Evolutionary conservation across 2,888 invertebrate species (phyloP).

Genomic region (Rotaria socialis): DNA sequence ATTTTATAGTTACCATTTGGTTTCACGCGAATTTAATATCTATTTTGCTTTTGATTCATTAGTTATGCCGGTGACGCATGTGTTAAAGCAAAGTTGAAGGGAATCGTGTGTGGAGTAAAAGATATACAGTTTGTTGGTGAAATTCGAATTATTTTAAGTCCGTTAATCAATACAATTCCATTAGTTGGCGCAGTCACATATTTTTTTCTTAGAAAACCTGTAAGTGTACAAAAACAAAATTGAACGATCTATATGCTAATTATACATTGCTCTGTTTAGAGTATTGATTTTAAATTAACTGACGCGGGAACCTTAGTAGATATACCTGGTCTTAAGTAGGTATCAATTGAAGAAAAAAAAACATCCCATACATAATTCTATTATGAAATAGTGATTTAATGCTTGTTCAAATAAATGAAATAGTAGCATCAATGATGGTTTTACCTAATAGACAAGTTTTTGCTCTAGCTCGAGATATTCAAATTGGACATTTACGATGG

Average conservation of each 20-base stretch:
- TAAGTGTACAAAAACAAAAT: neutral
- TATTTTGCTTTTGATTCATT: neutral
- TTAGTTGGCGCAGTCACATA: slow-evolving; percentile 42
- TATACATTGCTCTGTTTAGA: neutral
- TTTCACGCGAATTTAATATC: neutral
- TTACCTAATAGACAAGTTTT: slow-evolving; percentile 45
- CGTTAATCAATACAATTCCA: slow-evolving; percentile 43
- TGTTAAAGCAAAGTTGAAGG: slow-evolving; percentile 37
- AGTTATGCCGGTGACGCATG: slow-evolving; percentile 47
- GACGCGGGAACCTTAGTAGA: slow-evolving; percentile 2
- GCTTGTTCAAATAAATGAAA: slow-evolving; percentile 23
- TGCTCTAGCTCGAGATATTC: slow-evolving; percentile 35
- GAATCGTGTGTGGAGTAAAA: slow-evolving; percentile 44
- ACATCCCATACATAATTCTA: neutral
- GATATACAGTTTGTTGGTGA: slow-evolving; percentile 46
- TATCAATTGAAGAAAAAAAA: neutral
- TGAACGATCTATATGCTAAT: no score
- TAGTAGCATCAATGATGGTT: slow-evolving; percentile 38
- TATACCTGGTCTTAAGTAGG: slow-evolving; percentile 25
- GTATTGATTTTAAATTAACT: slow-evolving; percentile 18
- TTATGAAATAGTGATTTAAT: neutral
- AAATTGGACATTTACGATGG: slow-evolving; percentile 32
- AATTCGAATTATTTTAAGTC: slow-evolving; percentile 43
- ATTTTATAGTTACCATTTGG: neutral
- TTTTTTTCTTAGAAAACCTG: slow-evolving; percentile 45